Evolutionary conservation across 2,888 invertebrate genomes (phyloP), one percentile per base, ranked within the genome.

Genomic region (Troides oblongomaculatus): DNA sequence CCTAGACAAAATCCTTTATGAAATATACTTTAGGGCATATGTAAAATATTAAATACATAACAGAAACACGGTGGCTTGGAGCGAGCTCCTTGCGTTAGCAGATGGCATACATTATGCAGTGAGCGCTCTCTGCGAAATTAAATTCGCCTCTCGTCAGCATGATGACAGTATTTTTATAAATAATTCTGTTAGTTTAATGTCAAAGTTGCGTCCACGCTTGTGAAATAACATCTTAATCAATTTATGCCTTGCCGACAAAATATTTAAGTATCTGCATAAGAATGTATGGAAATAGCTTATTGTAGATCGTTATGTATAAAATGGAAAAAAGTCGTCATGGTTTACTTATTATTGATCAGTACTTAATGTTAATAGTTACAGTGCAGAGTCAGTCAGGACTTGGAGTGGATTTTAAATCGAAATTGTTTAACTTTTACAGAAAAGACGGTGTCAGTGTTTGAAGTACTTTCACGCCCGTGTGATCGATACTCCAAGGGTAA

Each of bases 101-200:
- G 67, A 67, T 62, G 62, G 67, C 43, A 67, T 67, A 67, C 67
- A 67, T 67, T 67, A 67, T 67, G 67, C 67, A 67, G 57, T 8
- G 64, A 36, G 57, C 56, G 67, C 67, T 62, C 62, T 67, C 67
- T 62, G 62, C 57, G 39, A 67, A 67, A 67, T 67, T 62, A 67
- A 67, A 67, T 62, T 67, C 62, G 56, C 62, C 67, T 43, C 62
- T 62, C 39, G 67, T 67, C 67, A 67, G 25, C 67, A 56, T 62
- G 67, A 62, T 62, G 62, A 67, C 62, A 62, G 67, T n/a, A 43
- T 57, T 67, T 61, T 62, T 62, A 57, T 57, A 21, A 57, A 57
- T 57, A 57, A 57, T 57, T 57, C 57, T 57, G 57, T 57, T 57
- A 57, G 21, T n/a, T 57, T 57, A 57, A 57, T 57, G 57, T 21